Evolutionary conservation across 1,140 invertebrate species (phyloP).

Genomic region (Sarcophaga bullata): DNA sequence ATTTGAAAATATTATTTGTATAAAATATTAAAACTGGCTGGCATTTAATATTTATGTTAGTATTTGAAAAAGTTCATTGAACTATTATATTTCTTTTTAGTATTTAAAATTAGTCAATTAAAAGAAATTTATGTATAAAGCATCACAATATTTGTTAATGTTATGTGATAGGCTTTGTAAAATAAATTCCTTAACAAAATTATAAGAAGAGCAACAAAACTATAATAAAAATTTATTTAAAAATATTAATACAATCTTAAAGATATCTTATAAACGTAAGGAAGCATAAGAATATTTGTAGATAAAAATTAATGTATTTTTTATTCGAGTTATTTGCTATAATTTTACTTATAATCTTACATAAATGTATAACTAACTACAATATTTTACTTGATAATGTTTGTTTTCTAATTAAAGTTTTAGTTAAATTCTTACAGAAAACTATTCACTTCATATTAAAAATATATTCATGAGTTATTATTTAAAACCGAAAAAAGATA

Average conservation of each 20-base stretch:
- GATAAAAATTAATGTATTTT: no score
- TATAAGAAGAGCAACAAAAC: neutral
- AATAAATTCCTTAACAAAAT: neutral
- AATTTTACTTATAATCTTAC: no score
- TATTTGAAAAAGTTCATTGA: constrained; percentile 2
- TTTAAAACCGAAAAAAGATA: no score
- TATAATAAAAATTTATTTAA: neutral
- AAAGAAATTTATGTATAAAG: neutral
- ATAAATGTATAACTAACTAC: no score
- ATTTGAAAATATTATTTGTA: constrained; percentile 9
- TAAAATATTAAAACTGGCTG: constrained; percentile 10
- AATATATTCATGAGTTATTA: no score
- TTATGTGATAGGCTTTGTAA: neutral
- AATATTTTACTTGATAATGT: no score
- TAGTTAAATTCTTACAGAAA: no score
- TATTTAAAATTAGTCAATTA: neutral
- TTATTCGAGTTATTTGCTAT: no score
- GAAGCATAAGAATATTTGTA: neutral
- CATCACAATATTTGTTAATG: constrained; percentile 13
- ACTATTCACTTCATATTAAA: no score
- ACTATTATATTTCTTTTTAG: neutral
- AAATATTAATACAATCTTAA: neutral
- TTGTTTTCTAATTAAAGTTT: no score
- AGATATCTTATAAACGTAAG: neutral
- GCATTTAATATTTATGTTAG: constrained; percentile 19